These are phyloP conservation scores for Tyria jacobaeae DNA, from an alignment of 2,888 invertebrate genomes.

Conservation along the genomic window DNA sequence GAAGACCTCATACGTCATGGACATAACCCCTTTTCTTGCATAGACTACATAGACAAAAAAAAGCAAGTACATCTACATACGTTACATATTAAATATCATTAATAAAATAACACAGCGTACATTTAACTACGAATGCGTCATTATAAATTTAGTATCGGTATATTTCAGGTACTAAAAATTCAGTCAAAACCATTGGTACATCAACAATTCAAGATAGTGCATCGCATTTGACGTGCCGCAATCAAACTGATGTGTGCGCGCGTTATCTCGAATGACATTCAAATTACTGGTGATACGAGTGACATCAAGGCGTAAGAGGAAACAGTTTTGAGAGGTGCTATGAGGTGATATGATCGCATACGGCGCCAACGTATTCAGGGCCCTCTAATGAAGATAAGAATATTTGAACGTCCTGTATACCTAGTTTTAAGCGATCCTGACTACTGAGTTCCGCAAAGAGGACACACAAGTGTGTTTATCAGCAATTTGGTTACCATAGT, in stretches of 20 bases:
- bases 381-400: not conserved
- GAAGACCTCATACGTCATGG: too few relatives aligned
- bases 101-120: not conserved
- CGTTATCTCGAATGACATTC: slow-evolving; percentile 66
- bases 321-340: slow-evolving; percentile 22
- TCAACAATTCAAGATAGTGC: slow-evolving; percentile 61
- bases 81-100: not conserved
- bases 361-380: not conserved
- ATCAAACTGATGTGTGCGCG: slow-evolving; percentile 63
- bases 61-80: too few relatives aligned
- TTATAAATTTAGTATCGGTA: slow-evolving; percentile 14
- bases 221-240: slow-evolving; percentile 60
- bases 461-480: too few relatives aligned
- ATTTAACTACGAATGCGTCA: slow-evolving; percentile 7
- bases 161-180: slow-evolving; percentile 10
- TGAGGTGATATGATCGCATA: not conserved
- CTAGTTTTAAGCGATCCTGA: too few relatives aligned
- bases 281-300: slow-evolving; percentile 57
- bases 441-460: too few relatives aligned
- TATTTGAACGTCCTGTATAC: too few relatives aligned
- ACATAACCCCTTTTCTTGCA: too few relatives aligned
- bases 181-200: slow-evolving; percentile 36
- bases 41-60: too few relatives aligned
- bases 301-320: slow-evolving; percentile 20
- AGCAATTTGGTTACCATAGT: too few relatives aligned